A percentile compares a stretch with the other conserved stretches of the same genome.
Evolutionary conservation across 2,113 vertebrate species (phyloP).

Genomic region (Colistium nudipinnis): DNA sequence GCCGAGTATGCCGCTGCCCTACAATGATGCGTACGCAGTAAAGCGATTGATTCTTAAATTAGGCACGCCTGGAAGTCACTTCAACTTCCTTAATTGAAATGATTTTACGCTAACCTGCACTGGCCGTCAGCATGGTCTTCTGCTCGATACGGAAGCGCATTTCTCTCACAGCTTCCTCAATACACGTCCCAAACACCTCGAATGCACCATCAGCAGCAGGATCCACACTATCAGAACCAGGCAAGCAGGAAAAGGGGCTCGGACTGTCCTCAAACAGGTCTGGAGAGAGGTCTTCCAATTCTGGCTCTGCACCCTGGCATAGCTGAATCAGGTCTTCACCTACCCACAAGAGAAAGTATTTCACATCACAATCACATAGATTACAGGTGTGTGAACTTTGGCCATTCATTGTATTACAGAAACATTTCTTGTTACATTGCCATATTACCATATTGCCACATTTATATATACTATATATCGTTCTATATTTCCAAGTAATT

Average conservation of each 20-base stretch:
- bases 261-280: constrained; percentile 90
- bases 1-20: too few species aligned
- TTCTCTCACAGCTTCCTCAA: constrained; percentile 94
- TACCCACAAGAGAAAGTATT: neutral
- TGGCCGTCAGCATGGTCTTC: constrained; percentile 93
- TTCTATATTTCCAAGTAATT: constrained; percentile 7
- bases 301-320: constrained; percentile 12
- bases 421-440: neutral
- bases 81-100: too few species aligned
- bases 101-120: constrained; percentile 89
- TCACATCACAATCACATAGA: neutral
- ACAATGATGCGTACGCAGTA: too few species aligned
- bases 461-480: neutral
- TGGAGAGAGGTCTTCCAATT: constrained; percentile 80
- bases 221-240: constrained; percentile 48
- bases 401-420: neutral
- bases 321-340: constrained; percentile 26
- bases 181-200: constrained; percentile 88
- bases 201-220: constrained; percentile 47
- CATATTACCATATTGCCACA: neutral
- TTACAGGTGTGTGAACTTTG: neutral
- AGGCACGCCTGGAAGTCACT: too few species aligned
- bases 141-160: constrained; percentile 96
- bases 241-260: constrained; percentile 52
- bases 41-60: too few species aligned